A percentile compares a stretch with the other conserved stretches of the same genome.
Evolutionary conservation across 2,113 vertebrate genomes (phyloP).

Genomic region (Microtus montanus): DNA sequence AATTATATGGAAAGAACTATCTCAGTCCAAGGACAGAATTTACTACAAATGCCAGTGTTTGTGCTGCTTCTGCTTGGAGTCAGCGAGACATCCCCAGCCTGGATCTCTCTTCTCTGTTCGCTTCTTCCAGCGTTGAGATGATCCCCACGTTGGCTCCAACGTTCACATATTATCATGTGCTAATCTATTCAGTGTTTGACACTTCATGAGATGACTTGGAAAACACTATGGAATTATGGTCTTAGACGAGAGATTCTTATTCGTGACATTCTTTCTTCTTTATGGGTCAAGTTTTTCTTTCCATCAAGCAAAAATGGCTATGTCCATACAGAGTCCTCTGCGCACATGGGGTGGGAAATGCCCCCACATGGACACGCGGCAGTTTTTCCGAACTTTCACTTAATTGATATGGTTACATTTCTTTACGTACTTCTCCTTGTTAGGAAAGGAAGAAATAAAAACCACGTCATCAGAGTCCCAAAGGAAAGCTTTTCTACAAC

Average conservation of each 20-base stretch:
- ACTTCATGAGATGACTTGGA: conserved; percentile 40
- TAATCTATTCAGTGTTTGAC: conserved; percentile 68
- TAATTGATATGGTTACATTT: background rate
- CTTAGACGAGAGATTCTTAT: conserved; percentile 23
- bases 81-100: background rate
- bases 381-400: background rate
- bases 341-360: background rate
- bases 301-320: background rate
- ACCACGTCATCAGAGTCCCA: background rate
- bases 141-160: background rate
- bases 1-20: background rate
- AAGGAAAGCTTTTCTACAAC: background rate
- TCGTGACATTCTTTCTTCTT: background rate
- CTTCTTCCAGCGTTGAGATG: conserved; percentile 4
- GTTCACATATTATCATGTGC: conserved; percentile 51
- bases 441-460: background rate
- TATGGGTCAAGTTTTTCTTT: background rate
- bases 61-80: background rate
- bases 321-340: background rate
- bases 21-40: background rate
- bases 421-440: background rate
- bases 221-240: conserved; percentile 41
- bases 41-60: background rate
- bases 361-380: background rate
- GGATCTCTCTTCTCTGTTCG: background rate